Conservation (phyloP, 2,888 invertebrate genomes). For the Bimastos eiseni region DNA sequence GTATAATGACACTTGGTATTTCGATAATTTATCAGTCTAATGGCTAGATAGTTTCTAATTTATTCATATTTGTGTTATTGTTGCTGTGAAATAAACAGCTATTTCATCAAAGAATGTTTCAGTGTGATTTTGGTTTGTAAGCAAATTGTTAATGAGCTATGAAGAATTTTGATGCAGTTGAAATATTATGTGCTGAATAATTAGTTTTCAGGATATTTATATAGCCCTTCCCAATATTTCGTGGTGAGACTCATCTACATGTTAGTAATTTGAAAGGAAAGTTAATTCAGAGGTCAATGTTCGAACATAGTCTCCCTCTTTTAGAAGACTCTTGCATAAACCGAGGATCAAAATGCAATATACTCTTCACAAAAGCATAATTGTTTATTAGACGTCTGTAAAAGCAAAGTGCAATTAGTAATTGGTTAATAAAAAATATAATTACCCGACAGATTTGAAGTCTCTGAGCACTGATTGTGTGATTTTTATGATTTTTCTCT, state of each 20-base stretch:
- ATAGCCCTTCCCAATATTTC: not conserved
- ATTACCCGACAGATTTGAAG: too few species aligned
- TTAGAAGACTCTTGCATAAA: too few species aligned
- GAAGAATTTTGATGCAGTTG: too few species aligned
- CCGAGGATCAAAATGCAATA: too few species aligned
- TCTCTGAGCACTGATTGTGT: too few species aligned
- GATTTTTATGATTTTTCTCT: not conserved
- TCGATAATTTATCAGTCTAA: not conserved
- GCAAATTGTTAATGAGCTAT: not conserved
- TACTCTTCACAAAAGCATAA: too few species aligned
- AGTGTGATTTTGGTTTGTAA: not conserved
- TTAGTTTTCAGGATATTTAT: not conserved
- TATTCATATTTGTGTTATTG: not conserved
- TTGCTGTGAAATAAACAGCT: not conserved
- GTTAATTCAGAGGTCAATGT: not conserved
- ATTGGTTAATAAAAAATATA: too few species aligned
- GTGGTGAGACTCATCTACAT: not conserved
- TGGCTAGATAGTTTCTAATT: not conserved
- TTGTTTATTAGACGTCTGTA: too few species aligned
- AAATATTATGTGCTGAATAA: not conserved
- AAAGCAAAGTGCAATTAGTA: too few species aligned
- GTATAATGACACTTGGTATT: conserved; percentile 41
- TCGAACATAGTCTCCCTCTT: not conserved
- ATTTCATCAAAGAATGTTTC: not conserved
- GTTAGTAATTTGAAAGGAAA: not conserved